Evolutionary conservation across 92 coral and sea anemone species (phyloP).

Genomic region (Parazoanthus darwini): DNA sequence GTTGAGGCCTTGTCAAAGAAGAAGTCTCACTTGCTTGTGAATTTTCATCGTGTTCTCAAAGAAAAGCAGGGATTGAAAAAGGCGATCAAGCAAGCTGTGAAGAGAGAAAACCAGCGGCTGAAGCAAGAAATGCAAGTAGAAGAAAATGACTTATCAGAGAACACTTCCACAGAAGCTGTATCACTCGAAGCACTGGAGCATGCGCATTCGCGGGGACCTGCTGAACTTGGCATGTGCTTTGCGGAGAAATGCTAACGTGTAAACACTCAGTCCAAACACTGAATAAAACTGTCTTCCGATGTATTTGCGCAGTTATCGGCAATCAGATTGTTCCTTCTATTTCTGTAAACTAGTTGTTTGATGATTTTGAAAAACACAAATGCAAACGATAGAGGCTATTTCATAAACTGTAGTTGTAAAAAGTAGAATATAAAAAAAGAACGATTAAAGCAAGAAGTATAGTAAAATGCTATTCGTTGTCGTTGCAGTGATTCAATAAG

Average conservation of each 20-base stretch:
- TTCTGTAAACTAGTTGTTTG: too few species aligned
- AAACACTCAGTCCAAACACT: not conserved
- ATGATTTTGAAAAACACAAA: too few species aligned
- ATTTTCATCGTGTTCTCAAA: constrained; percentile 32
- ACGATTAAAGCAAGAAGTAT: too few species aligned
- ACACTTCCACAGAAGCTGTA: not conserved
- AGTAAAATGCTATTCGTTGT: too few species aligned
- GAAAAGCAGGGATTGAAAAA: constrained; percentile 30
- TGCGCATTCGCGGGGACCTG: not conserved
- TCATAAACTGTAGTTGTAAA: too few species aligned
- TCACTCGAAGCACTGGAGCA: not conserved
- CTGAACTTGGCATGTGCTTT: constrained; percentile 29
- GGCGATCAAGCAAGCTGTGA: not conserved
- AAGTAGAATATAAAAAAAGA: too few species aligned
- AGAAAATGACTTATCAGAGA: not conserved
- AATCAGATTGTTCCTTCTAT: too few species aligned
- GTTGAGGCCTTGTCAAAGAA: constrained; percentile 26
- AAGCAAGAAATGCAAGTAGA: not conserved
- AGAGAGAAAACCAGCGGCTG: not conserved
- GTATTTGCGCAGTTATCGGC: too few species aligned
- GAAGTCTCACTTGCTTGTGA: constrained; percentile 40
- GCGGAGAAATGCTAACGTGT: constrained; percentile 7
- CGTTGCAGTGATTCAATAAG: too few species aligned
- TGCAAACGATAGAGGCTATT: too few species aligned
- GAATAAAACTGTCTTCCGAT: not conserved